These are phyloP conservation scores for Caerostris extrusa DNA, from an alignment of 1,140 invertebrate species.

Conservation along the genomic window DNA sequence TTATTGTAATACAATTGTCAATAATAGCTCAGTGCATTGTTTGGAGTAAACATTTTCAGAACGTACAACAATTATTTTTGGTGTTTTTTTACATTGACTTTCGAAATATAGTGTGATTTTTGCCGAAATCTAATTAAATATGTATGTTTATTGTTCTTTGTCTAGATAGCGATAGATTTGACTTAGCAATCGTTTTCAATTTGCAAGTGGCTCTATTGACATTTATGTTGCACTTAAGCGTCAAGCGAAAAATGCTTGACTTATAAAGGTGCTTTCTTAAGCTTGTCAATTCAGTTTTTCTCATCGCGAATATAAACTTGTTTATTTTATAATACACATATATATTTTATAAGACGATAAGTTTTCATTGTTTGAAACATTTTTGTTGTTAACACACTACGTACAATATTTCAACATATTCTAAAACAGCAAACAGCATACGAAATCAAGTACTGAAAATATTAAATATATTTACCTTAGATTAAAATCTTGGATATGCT, in stretches of 20 bases:
- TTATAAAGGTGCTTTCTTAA: background rate
- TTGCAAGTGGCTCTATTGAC: background rate
- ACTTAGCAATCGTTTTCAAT: background rate
- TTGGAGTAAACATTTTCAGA: background rate
- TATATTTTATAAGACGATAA: background rate
- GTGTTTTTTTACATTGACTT: slow-evolving; percentile 9
- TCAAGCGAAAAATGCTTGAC: background rate
- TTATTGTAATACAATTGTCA: slow-evolving; percentile 9
- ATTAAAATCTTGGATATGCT: background rate
- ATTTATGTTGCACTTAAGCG: background rate
- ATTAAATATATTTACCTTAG: background rate
- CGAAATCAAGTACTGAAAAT: background rate
- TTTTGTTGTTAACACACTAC: background rate
- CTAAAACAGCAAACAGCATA: background rate
- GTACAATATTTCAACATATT: background rate
- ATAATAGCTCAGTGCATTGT: background rate
- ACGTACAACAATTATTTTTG: background rate
- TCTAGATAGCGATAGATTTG: background rate
- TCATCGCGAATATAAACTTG: background rate
- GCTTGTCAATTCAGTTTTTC: background rate
- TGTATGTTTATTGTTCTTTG: slow-evolving; percentile 33
- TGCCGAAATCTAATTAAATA: slow-evolving; percentile 28
- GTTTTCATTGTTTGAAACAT: background rate
- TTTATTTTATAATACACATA: background rate
- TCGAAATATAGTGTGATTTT: background rate